Conservation (phyloP, 2,888 invertebrate genomes). For the Euzophera pinguis region DNA sequence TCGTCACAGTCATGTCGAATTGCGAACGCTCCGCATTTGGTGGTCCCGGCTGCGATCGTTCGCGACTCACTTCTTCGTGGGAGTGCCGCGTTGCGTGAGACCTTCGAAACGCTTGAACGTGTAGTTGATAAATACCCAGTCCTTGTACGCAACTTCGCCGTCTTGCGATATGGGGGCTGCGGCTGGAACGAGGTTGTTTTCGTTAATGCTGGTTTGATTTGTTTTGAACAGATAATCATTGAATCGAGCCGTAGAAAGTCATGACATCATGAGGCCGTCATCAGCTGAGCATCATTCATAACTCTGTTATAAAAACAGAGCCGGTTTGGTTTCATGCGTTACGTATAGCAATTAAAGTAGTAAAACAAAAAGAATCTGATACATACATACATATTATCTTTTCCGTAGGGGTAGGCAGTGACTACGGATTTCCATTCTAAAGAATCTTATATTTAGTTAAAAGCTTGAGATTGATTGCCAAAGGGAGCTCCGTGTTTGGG, state of each 20-base stretch:
- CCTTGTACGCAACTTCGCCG: conserved; percentile 95
- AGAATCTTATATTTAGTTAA: no score
- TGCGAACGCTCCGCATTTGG: not conserved
- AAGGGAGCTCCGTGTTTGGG: no score
- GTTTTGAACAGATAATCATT: conserved; percentile 17
- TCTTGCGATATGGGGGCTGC: conserved; percentile 93
- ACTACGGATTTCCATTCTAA: no score
- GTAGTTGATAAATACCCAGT: conserved; percentile 99
- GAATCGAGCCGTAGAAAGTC: conserved; percentile 26
- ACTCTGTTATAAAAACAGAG: conserved; percentile 35
- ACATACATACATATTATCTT: no score
- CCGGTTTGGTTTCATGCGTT: no score
- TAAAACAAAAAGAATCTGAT: no score
- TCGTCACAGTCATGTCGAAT: not conserved
- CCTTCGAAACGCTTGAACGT: conserved; percentile 99
- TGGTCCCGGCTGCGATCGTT: not conserved
- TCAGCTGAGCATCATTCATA: conserved; percentile 55
- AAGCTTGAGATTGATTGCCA: no score
- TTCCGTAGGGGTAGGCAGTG: no score
- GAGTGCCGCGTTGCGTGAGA: conserved; percentile 92
- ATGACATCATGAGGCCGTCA: conserved; percentile 45
- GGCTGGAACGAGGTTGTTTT: conserved; percentile 71
- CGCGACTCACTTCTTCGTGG: conserved; percentile 84
- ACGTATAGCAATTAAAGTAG: no score
- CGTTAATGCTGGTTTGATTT: conserved; percentile 2